Evolutionary conservation across 2,797 vertebrate species (phyloP), one percentile per base, ranked within the genome.

Genomic region (Darevskia mixta): DNA sequence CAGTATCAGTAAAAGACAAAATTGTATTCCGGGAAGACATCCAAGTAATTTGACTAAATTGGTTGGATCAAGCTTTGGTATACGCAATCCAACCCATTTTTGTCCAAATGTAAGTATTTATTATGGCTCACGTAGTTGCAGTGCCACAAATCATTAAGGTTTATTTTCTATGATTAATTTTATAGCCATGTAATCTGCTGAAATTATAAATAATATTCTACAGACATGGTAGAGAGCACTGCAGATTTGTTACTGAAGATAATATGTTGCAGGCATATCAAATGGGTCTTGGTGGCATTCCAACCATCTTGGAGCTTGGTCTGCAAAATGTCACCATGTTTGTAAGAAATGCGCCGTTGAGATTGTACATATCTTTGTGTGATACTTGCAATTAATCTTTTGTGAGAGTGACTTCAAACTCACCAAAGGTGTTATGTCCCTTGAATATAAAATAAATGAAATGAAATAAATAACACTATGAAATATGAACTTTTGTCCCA

Each of bases 1-100:
- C 67, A 89, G 66, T 82, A 64, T 82, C 58, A 86, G 27, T 76
- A 81, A 89, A 89, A 82, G 32, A 82, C 45, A 76, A 86, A 86
- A 89, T 86, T 86, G 79, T 81, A 82, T 86, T 83, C 79, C 69
- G 83, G 88, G 79, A 89, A 61, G 43, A 81, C 71, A 89, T 86
- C 88, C 88, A 89, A 89, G 71, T 89, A 89, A 88, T 89, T 89
- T 89, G 61, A 82, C 83, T 76, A 77, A 81, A 89, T 85, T 86
- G 61, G 41, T 18, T 85, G 43, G 87, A 86, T 82, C 82, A 84
- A 32, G 32, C 32, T 76, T 38, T 80, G 10, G 49, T n/a, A 76
- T 58, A 27, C 43, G 32, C 83, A 86, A 58, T 86, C 64, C 79
- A 76, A 69, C 10, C 23, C 49, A 75, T 81, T 85, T 81, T 82